These are phyloP conservation scores for Hippocampus barbouri DNA, from an alignment of 2,113 vertebrate species.

Conservation along the genomic window DNA sequence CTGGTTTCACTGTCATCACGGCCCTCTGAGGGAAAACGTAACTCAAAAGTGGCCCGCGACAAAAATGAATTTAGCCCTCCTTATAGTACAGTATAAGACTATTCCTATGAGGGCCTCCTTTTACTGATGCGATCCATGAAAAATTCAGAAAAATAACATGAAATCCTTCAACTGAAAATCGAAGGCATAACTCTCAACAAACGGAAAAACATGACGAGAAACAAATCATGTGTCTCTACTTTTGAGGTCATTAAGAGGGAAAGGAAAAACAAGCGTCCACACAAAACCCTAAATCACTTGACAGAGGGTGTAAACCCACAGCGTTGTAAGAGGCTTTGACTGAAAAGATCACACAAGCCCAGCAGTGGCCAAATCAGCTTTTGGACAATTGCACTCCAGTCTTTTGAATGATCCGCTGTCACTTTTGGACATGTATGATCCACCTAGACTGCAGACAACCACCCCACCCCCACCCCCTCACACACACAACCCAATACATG, in stretches of 20 bases:
- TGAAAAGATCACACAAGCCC: slow-evolving; percentile 50
- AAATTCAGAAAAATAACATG: neutral
- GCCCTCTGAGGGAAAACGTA: too few relatives aligned
- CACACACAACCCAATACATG: neutral
- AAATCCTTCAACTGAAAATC: slow-evolving; percentile 17
- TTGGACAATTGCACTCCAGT: slow-evolving; percentile 14
- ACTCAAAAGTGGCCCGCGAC: too few relatives aligned
- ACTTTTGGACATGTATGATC: neutral
- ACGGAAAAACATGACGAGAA: slow-evolving; percentile 17
- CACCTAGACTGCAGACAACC: neutral
- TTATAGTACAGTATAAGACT: too few relatives aligned
- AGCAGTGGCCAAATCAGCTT: slow-evolving; percentile 33
- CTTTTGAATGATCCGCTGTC: slow-evolving; percentile 19
- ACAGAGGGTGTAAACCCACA: slow-evolving; percentile 49
- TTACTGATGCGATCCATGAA: neutral
- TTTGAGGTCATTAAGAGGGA: slow-evolving; percentile 31
- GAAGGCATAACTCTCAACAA: slow-evolving; percentile 14
- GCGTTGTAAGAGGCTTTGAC: slow-evolving; percentile 57
- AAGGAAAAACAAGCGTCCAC: slow-evolving; percentile 19
- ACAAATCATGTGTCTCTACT: slow-evolving; percentile 18
- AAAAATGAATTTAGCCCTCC: too few relatives aligned
- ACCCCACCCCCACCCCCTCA: too few relatives aligned
- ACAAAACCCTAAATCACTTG: slow-evolving; percentile 44
- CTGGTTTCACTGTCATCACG: too few relatives aligned
- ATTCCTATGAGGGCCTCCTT: too few relatives aligned